Percentiles rank a stretch among this genome's conserved stretches.
phyloP scores from a whole-genome alignment of 1,140 invertebrate genomes.

The Acromyrmex heyeri region DNA sequence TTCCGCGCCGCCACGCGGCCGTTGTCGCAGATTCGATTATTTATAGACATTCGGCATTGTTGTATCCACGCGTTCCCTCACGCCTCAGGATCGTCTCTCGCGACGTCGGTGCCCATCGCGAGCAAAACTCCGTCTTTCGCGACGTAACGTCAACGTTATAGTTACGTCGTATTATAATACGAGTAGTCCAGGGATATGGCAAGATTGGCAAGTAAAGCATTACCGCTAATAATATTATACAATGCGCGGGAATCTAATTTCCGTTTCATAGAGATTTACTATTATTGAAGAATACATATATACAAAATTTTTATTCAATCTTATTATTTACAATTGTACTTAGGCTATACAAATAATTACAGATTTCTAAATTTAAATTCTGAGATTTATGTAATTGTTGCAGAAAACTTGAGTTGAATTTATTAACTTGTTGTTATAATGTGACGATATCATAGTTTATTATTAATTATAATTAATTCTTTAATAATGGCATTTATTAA shows the following conservation, averaged over 20 bases:
- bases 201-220: not conserved
- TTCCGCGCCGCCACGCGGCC: conserved; percentile 31
- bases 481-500: not conserved
- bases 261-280: too few species aligned
- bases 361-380: not conserved
- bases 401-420: too few species aligned
- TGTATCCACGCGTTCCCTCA: conserved; percentile 55
- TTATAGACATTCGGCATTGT: conserved; percentile 71
- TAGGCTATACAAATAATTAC: too few species aligned
- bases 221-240: too few species aligned
- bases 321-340: not conserved
- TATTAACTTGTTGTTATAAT: too few species aligned
- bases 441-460: not conserved
- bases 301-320: not conserved
- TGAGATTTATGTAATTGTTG: too few species aligned
- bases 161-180: not conserved
- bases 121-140: not conserved
- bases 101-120: not conserved
- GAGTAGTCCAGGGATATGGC: too few species aligned
- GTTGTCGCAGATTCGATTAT: conserved; percentile 63
- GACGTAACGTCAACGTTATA: not conserved
- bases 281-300: too few species aligned
- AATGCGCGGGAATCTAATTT: too few species aligned
- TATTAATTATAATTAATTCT: not conserved
- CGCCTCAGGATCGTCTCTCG: not conserved